Conservation (phyloP, 2,888 invertebrate genomes). For the Pollenia amentaria region DNA sequence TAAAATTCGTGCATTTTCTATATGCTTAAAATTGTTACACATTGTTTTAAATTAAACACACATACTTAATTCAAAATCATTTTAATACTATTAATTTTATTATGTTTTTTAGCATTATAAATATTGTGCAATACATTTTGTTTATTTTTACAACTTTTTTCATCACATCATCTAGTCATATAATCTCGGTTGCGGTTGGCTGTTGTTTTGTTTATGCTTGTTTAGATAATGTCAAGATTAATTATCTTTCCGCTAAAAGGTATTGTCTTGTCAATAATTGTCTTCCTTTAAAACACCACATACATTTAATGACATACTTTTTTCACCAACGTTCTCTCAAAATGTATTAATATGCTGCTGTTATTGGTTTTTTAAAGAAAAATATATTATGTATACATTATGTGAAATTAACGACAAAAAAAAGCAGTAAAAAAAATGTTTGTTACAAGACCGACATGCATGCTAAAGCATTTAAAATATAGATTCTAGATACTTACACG, state of each 20-base stretch:
- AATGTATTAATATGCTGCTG: not conserved
- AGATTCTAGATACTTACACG: no score
- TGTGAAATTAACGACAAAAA: not conserved
- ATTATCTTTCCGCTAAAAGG: constrained; percentile 76
- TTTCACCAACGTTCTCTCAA: constrained; percentile 23
- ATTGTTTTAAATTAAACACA: not conserved
- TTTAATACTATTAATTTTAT: not conserved
- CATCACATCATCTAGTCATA: constrained; percentile 47
- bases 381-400: not conserved
- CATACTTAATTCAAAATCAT: not conserved
- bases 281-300: constrained; percentile 74
- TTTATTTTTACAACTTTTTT: constrained; percentile 1
- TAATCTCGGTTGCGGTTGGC: constrained; percentile 65
- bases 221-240: constrained; percentile 78
- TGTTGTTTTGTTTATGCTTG: constrained; percentile 71
- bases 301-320: constrained; percentile 70
- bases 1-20: no score
- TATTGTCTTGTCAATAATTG: constrained; percentile 78
- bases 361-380: not conserved
- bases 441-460: not conserved
- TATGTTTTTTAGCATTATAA: constrained; percentile 38
- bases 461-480: constrained; percentile 25
- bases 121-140: constrained; percentile 38
- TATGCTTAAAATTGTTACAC: no score
- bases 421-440: not conserved